phyloP scores from a whole-genome alignment of 2,888 invertebrate species.

The Heliothis peltigera region DNA sequence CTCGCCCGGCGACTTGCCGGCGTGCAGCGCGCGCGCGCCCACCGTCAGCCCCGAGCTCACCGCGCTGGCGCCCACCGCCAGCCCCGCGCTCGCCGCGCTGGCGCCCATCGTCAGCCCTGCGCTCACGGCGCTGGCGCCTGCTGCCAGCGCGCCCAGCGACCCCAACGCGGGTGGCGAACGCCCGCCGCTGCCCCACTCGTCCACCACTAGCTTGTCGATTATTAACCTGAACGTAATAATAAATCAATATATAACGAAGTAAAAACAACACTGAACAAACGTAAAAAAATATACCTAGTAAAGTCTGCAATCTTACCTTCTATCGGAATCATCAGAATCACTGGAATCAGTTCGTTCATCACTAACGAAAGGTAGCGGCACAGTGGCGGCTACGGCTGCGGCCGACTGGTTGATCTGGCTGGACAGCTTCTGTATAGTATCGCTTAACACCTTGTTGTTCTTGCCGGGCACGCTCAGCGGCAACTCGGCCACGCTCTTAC shows the following conservation, averaged over 20 bases:
- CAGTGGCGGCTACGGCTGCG: constrained; percentile 75
- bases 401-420: constrained; percentile 87
- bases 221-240: constrained; percentile 75
- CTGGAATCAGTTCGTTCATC: constrained; percentile 85
- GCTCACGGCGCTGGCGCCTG: constrained; percentile 25
- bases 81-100: constrained; percentile 30
- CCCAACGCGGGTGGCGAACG: constrained; percentile 55
- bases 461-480: constrained; percentile 81
- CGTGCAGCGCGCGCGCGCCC: constrained; percentile 74
- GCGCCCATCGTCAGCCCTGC: constrained; percentile 27
- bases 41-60: constrained; percentile 39
- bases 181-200: constrained; percentile 76
- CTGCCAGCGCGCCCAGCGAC: constrained; percentile 26
- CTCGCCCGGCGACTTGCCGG: constrained; percentile 86
- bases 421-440: constrained; percentile 91
- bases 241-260: no score
- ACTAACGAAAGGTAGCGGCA: constrained; percentile 77
- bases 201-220: constrained; percentile 85
- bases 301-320: constrained; percentile 71
- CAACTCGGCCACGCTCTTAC: constrained; percentile 84
- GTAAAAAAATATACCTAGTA: background rate
- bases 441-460: constrained; percentile 91
- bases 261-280: no score
- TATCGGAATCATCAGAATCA: constrained; percentile 86
- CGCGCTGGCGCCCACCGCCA: constrained; percentile 39